Percentiles rank a stretch among this genome's conserved stretches.
phyloP scores from a whole-genome alignment of 2,797 vertebrate genomes.

The Syndactyla subalaris region DNA sequence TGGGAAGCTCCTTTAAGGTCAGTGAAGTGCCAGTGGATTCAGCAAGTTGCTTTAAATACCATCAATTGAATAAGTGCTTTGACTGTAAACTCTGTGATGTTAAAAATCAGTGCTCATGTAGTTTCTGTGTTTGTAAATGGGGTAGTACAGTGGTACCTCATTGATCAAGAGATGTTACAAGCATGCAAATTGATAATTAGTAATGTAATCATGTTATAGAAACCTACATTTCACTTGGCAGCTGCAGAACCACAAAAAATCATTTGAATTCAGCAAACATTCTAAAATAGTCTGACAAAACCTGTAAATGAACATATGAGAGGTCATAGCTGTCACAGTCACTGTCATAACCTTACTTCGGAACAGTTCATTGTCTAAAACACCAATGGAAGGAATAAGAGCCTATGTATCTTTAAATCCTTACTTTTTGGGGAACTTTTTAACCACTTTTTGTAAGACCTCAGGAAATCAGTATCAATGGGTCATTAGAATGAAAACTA shows the following conservation, averaged over 20 bases:
- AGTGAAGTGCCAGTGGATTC: not conserved
- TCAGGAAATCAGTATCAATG: not conserved
- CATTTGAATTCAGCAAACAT: not conserved
- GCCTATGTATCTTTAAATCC: not conserved
- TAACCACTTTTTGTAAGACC: not conserved
- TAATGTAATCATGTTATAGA: not conserved
- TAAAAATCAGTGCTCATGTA: not conserved
- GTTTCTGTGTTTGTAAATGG: not conserved
- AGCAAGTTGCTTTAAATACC: not conserved
- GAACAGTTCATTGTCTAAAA: not conserved
- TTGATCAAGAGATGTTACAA: not conserved
- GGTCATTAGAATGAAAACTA: not conserved
- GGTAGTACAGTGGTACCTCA: not conserved
- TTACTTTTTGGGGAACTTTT: not conserved
- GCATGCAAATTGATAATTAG: not conserved
- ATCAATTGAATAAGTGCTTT: not conserved
- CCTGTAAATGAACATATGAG: not conserved
- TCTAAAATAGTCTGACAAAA: not conserved
- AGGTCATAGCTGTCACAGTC: not conserved
- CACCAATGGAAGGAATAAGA: not conserved
- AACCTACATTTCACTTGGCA: not conserved
- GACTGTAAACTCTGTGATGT: not conserved
- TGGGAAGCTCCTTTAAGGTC: not conserved
- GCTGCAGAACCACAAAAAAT: not conserved
- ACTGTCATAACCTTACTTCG: not conserved